Evolutionary conservation across 2,113 vertebrate species (phyloP), one percentile per base, ranked within the genome.

Genomic region (Limanda limanda): DNA sequence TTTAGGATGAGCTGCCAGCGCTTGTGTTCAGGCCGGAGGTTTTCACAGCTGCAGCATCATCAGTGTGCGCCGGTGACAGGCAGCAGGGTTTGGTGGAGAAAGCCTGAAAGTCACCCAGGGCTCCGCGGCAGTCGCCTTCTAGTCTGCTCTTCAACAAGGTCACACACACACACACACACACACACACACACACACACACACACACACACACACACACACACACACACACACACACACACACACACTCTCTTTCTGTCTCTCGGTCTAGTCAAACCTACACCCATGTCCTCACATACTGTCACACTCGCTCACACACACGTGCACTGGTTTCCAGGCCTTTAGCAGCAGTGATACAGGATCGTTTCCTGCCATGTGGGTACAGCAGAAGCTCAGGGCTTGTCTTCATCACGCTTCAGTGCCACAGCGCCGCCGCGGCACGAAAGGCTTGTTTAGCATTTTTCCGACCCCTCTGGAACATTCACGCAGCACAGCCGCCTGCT

Each of bases 21-120:
- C 9, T 58, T 69, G 23, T 37, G 45, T 66, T 48, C 35, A n/a
- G 45, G 24, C 17, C 17, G 45, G 71, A 40, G 23, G 76, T 10
- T 64, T 67, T 72, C 62, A 70, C 79, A 81, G 55, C 68, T 77
- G 66, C 80, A 3, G 52, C 76, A 75, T 91, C 90, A 89, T 87
- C 85, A 80, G 18, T 3, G 76, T 78, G 88, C 77, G 84, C 83
- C 79, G 37, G 68, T 37, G 56, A 60, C 81, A n/a, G 78, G 61
- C 81, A n/a, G 78, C 68, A 23, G 37, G 15, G 63, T 76, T 68
- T 48, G 65, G 27, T 71, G 76, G 72, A 57, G 54, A 45, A 64
- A 71, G 75, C 62, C 52, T 89, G 81, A 91, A 88, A 80, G 89
- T 89, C 83, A 88, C 75, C 72, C 58, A 37, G 52, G 71, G 73